A percentile compares a stretch with the other conserved stretches of the same genome.
Evolutionary conservation across 53 echinoderm and acorn worm genomes (phyloP).

Genomic region (Luidia sarsii): DNA sequence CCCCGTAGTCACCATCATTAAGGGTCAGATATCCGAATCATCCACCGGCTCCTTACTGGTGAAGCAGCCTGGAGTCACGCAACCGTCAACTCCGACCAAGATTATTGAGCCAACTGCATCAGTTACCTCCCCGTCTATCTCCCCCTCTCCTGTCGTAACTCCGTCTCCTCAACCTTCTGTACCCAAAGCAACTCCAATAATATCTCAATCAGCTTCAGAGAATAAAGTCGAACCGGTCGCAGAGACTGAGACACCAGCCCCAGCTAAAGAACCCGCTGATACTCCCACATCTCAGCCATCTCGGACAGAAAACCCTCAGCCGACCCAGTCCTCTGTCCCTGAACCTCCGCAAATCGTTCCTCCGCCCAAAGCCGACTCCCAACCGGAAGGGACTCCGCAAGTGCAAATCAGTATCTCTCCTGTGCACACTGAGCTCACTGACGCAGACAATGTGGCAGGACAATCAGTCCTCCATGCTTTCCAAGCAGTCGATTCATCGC

Average conservation of each 20-base stretch:
- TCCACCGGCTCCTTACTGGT: background rate
- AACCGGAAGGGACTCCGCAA: conserved; percentile 17
- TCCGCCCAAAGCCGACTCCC: background rate
- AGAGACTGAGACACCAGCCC: background rate
- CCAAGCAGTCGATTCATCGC: too few species aligned
- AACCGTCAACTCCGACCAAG: background rate
- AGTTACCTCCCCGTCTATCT: background rate
- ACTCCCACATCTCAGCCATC: background rate
- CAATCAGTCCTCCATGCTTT: too few species aligned
- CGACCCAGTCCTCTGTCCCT: background rate
- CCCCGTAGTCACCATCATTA: conserved; percentile 5
- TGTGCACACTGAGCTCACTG: conserved; percentile 1
- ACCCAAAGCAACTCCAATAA: background rate
- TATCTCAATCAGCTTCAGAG: background rate
- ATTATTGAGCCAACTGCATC: background rate
- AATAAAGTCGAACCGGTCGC: background rate
- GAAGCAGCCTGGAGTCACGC: background rate
- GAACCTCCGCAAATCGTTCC: background rate
- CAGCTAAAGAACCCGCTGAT: too few species aligned
- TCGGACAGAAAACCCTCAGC: conserved; percentile 1
- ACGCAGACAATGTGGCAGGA: background rate
- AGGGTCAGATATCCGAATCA: too few species aligned
- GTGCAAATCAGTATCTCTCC: background rate
- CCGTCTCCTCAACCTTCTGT: background rate
- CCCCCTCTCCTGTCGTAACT: background rate